Base-by-base conservation (phyloP, 92 coral and sea anemone genomes). In the Epizoanthus ramosus region DNA sequence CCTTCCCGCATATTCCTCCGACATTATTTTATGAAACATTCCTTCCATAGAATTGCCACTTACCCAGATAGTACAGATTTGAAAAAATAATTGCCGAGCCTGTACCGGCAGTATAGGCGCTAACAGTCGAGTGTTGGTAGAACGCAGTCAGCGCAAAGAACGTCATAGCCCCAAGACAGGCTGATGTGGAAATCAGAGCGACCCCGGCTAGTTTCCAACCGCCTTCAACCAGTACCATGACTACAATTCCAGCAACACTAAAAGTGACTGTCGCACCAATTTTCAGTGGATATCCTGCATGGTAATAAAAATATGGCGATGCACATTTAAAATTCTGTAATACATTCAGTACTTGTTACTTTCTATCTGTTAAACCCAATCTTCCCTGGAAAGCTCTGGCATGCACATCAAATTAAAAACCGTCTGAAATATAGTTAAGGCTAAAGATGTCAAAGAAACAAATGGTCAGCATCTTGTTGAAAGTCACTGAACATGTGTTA, bases 91-190 rank as follows among this genome's bases (percentile, higher is more conserved):
- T 18, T 14, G 64, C 64, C 18, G 64, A 59, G 8, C 64, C 64
- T 0, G 64, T 59, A 18, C 18, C 64, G 19, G 61, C 61, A 7
- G 0, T 14, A 8, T 57, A 57, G 4, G 61, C 61, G 8, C 61
- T 57, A n/a, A 57, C 61, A 14, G 61, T 57, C 61, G 61, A 57
- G 61, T 57, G 61, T n/a, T 57, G 61, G 19, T 57, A 57, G 61
- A 57, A 7, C 19, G 61, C 61, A 14, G 61, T 57, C 61, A 57
- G 16, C 8, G 61, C 15, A 57, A 57, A 57, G 19, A 57, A 57
- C 61, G 61, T 37, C 43, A 37, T 37, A 37, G 5, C 43, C 3
- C 43, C 43, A 37, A 37, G 6, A 37, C 43, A 37, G 3, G 5
- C 13, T 57, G 61, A 57, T 57, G 19, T n/a, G 61, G 61, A 7